Base-by-base conservation (phyloP, 2,888 invertebrate genomes). In the Agrochola litura region DNA sequence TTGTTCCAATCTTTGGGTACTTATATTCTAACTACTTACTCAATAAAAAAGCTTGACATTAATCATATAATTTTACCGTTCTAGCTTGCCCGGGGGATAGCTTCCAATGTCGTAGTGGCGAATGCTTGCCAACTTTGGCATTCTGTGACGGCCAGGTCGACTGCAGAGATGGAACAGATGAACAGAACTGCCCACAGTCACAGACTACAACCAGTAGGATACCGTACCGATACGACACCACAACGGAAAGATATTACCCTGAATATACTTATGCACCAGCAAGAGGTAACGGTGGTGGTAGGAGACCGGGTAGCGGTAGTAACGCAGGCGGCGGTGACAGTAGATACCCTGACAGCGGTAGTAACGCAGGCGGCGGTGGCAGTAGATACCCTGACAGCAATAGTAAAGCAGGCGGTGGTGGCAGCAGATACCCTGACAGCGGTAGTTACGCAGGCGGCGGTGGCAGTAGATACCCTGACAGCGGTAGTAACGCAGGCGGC, bases 91-190 rank as follows among this genome's bases (percentile, higher is more conserved):
- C 94, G 16, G 85, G 93, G 3, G 97, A 97, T 88, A 97, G 98
- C 91, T 98, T 98, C 96, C 97, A 97, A 82, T 99, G 99, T 78
- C 76, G 76, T 52, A 97, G 97, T 79, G 98, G 98, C 2, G 96
- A 97, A 77, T 98, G 98, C 88, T 97, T 98, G 79, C 97, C 97
- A 76, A 93, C 92, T 1, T 94, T 95, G 41, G 97, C 96, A 77
- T 92, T 94, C 79, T 99, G 99, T 92, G 97, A 98, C 90, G 97
- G 97, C 4, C 87, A 89, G 2, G 61, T 72, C 0, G 97, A 98
- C 87, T 98, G 98, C 89, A 91, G 94, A 10, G 98, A 98, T 89
- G 97, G 97, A 9, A 97, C 97, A 41, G 98, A 98, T 91, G 98
- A 98, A 92, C 88, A 88, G 37, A 94, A 97, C 84, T 98, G 98